Evolutionary conservation across 1,140 invertebrate genomes (phyloP), one percentile per base, ranked within the genome.

Genomic region (Hyposmocoma kahamanoa): DNA sequence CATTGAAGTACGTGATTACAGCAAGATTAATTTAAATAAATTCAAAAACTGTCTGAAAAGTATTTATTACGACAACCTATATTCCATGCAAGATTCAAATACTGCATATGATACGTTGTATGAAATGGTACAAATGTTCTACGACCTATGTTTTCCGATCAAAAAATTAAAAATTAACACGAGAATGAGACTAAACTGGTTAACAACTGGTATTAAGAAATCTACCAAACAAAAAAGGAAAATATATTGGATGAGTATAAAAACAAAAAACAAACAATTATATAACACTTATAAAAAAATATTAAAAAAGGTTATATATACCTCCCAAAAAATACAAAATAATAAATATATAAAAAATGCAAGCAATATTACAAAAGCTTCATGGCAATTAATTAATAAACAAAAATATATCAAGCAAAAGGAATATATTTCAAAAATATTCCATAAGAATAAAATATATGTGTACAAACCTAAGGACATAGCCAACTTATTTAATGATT

Each of bases 1-100:
- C 20, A 4, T 41, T 1, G 17, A 24, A 13, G 22, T 22, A 17
- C 21, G 50, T 17, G 38, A 47, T 20, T 42, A 22, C 26, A 34
- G 50, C 19, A 4, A 21, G 42, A 21, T 41, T n/a, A 53, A 53
- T 36, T 11, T 43, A 47, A 47, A 24, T 39, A 39, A 39, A 19
- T 46, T 46, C 11, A 46, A 34, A 22, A 21, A 36, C 21, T 15
- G 22, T 22, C 1, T 46, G 3, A 5, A 13, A 21, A 19, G 20
- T 22, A 11, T 46, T 2, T 36, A 17, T 11, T 47, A 39, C 39
- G 1, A 11, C 3, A 17, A 26, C 4, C 15, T 47, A 1, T 46
- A 46, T 22, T 9, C 18, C 6, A 36, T 20, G 6, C 5, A 22
- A 5, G 21, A 46, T 20, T 20, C 44, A n/a, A 46, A 46, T 22